These are phyloP conservation scores for Drosophila emarginata DNA, from an alignment of 2,888 invertebrate species.

Conservation along the genomic window DNA sequence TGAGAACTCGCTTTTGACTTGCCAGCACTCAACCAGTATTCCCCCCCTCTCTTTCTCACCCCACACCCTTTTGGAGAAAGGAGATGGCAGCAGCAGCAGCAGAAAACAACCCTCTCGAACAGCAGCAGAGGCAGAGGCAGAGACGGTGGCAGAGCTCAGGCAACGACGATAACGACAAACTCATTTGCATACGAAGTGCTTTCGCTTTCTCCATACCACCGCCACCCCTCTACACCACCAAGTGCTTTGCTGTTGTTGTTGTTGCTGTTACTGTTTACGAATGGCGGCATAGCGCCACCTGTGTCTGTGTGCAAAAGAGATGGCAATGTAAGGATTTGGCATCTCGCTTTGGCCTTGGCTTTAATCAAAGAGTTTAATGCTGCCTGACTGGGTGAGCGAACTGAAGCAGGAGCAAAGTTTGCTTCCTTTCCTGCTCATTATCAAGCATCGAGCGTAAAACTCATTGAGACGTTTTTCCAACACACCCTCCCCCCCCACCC, in stretches of 20 bases:
- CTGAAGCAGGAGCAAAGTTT: slow-evolving; percentile 11
- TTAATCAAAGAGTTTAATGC: slow-evolving; percentile 73
- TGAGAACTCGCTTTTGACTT: slow-evolving; percentile 26
- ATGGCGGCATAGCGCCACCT: slow-evolving; percentile 71
- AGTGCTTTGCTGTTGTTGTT: too few relatives aligned
- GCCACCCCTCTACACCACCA: background rate
- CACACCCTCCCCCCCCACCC: slow-evolving; percentile 3
- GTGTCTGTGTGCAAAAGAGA: slow-evolving; percentile 47
- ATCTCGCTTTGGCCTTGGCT: slow-evolving; percentile 43
- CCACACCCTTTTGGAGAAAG: background rate
- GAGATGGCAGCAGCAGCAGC: slow-evolving; percentile 16
- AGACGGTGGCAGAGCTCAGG: slow-evolving; percentile 27
- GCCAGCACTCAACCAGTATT: slow-evolving; percentile 54
- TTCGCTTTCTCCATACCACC: slow-evolving; percentile 63
- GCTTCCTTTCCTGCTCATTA: slow-evolving; percentile 63
- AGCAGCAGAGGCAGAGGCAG: slow-evolving; percentile 32
- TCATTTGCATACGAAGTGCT: slow-evolving; percentile 77
- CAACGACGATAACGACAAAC: slow-evolving; percentile 68
- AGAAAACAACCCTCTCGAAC: slow-evolving; percentile 66
- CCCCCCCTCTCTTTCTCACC: slow-evolving; percentile 21
- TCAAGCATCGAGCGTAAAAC: slow-evolving; percentile 75
- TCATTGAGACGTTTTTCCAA: slow-evolving; percentile 73
- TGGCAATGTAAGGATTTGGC: slow-evolving; percentile 14
- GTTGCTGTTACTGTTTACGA: slow-evolving; percentile 44
- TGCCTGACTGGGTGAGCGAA: slow-evolving; percentile 63